Conservation (phyloP, 2,888 invertebrate species). For the Lepidochrysops patricia region DNA sequence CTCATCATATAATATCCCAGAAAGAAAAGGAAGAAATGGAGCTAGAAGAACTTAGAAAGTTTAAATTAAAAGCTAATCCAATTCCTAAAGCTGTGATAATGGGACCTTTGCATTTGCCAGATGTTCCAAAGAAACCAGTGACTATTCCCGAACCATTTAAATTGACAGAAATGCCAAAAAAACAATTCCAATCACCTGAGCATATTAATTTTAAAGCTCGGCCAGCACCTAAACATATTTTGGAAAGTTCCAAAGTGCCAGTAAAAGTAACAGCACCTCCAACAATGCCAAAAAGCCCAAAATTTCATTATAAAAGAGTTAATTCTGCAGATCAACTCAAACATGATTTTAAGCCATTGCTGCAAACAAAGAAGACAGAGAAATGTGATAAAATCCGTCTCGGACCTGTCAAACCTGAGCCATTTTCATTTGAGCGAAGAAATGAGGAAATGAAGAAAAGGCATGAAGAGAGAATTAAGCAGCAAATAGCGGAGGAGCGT, state of each 20-base stretch:
- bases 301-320: slow-evolving; percentile 48
- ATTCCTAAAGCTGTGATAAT: slow-evolving; percentile 75
- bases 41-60: slow-evolving; percentile 77
- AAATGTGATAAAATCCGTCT: slow-evolving; percentile 35
- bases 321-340: slow-evolving; percentile 36
- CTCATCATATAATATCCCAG: slow-evolving; percentile 67
- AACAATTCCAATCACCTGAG: slow-evolving; percentile 34
- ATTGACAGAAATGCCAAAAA: slow-evolving; percentile 74
- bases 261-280: slow-evolving; percentile 39
- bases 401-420: slow-evolving; percentile 55
- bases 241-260: slow-evolving; percentile 57
- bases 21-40: slow-evolving; percentile 77
- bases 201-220: slow-evolving; percentile 73
- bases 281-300: slow-evolving; percentile 49
- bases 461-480: slow-evolving; percentile 76
- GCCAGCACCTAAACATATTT: slow-evolving; percentile 74
- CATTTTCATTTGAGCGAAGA: slow-evolving; percentile 81
- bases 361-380: slow-evolving; percentile 18
- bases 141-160: slow-evolving; percentile 79
- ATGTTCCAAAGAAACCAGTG: slow-evolving; percentile 65
- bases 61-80: slow-evolving; percentile 79
- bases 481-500: slow-evolving; percentile 72
- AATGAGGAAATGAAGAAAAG: slow-evolving; percentile 72
- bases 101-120: slow-evolving; percentile 62
- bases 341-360: slow-evolving; percentile 25